Base-by-base conservation (phyloP, 2,888 invertebrate species). In the Lordiphosa andalusiaca region DNA sequence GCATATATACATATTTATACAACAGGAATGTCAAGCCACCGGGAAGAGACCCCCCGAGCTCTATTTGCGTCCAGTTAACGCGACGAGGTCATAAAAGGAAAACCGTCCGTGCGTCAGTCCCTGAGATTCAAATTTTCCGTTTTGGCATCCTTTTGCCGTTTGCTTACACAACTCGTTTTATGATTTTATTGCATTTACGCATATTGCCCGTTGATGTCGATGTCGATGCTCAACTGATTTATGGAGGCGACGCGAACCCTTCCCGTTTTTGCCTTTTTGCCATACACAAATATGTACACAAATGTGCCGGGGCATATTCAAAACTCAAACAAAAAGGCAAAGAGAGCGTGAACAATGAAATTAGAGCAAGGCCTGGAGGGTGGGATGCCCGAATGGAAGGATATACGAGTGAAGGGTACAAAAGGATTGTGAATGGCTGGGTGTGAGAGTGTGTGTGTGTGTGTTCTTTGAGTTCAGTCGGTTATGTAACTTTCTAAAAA, bases 141-240 rank as follows among this genome's bases (percentile, higher is more conserved):
- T 67, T 78, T 30, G 70, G 60, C 77, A 71, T 73, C 59, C 23
- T 63, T 16, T 52, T 57, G 25, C 35, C 56, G 60, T 63, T 59
- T 59, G 62, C 70, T 64, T 53, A 60, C 59, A 74, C 75, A 77
- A 77, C 76, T 74, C 72, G 47, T 75, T 85, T 83, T 86, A 85
- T 84, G 80, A 73, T 86, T 84, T 83, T 84, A 85, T 84, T 85
- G 76, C 82, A 70, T 78, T 78, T 73, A 83, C 71, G 73, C 73
- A 78, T 82, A 78, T 84, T 81, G 84, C 69, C 69, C 60, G 58
- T 38, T 30, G 47, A 39, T 47, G 55, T 48, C 59, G 41, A 46
- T 61, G 67, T 52, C 70, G 69, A 64, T 72, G 69, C 66, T 69
- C 74, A 74, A 84, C 82, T 86, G 86, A 85, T 86, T 85, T 85